phyloP scores from a whole-genome alignment of 2,797 vertebrate species.

The Diplodus puntazzo region DNA sequence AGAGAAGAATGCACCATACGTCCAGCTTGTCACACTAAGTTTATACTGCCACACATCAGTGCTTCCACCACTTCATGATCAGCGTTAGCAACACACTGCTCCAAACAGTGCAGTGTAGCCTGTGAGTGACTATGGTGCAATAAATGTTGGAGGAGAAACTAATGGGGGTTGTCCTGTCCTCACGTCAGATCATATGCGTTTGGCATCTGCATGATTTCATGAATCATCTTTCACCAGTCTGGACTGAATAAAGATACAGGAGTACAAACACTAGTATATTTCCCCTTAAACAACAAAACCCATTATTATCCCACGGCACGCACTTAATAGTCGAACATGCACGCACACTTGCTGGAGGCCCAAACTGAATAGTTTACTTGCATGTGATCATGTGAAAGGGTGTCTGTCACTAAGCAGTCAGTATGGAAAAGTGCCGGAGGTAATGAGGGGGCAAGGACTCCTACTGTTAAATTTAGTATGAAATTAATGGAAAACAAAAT shows the following conservation, averaged over 20 bases:
- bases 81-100: slow-evolving; percentile 11
- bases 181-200: neutral
- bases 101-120: slow-evolving; percentile 5
- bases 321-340: neutral
- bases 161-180: slow-evolving; percentile 19
- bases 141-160: slow-evolving; percentile 29
- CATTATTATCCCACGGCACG: neutral
- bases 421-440: slow-evolving; percentile 27
- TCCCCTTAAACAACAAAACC: neutral
- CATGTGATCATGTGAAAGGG: slow-evolving; percentile 16
- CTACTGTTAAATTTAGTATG: slow-evolving; percentile 44
- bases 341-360: neutral
- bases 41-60: slow-evolving; percentile 65
- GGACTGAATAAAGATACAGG: slow-evolving; percentile 5
- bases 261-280: slow-evolving; percentile 1
- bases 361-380: slow-evolving; percentile 17
- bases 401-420: slow-evolving; percentile 20
- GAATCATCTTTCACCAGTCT: slow-evolving; percentile 37
- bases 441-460: slow-evolving; percentile 32
- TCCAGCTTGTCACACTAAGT: slow-evolving; percentile 67
- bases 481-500: slow-evolving; percentile 53
- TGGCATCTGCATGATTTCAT: slow-evolving; percentile 25
- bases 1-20: slow-evolving; percentile 68
- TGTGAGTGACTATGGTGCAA: slow-evolving; percentile 17
- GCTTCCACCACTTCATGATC: slow-evolving; percentile 54